Evolutionary conservation across 2,113 vertebrate species (phyloP).

Genomic region (Malurus cyaneus): DNA sequence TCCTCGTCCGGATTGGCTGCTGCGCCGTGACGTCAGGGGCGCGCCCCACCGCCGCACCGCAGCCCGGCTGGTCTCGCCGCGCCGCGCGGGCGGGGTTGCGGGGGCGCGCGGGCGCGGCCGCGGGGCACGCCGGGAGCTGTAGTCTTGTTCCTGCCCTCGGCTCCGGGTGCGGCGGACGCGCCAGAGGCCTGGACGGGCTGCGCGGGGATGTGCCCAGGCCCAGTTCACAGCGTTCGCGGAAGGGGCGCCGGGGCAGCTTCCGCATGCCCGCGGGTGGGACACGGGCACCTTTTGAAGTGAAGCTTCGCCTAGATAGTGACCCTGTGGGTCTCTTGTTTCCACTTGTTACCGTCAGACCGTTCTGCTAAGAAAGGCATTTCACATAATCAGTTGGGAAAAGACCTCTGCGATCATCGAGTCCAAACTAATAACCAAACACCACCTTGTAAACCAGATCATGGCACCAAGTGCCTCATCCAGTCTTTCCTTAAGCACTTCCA

Average conservation of each 20-base stretch:
- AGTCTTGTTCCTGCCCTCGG: neutral
- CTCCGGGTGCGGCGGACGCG: neutral
- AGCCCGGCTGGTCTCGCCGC: neutral
- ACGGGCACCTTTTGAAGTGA: neutral
- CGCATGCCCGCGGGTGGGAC: fast-evolving
- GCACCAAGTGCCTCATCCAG: too few species aligned
- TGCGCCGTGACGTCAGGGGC: neutral
- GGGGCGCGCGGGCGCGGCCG: neutral
- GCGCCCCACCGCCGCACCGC: neutral
- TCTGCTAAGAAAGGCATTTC: neutral
- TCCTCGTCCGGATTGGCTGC: conserved; percentile 65
- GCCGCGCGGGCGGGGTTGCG: neutral
- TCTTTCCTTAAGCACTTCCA: neutral
- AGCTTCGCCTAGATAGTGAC: too few species aligned
- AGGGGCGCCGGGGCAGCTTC: neutral
- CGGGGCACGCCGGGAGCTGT: neutral
- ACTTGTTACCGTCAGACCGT: too few species aligned
- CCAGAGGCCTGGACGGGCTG: fast-evolving
- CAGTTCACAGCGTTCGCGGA: fast-evolving
- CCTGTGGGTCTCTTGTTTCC: neutral
- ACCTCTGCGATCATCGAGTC: neutral
- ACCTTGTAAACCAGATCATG: neutral
- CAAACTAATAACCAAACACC: neutral
- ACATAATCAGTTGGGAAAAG: neutral
- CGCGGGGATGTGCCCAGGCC: fast-evolving